These are phyloP conservation scores for Sciurus vulgaris DNA, from an alignment of 2,797 vertebrate species.

Conservation along the genomic window DNA sequence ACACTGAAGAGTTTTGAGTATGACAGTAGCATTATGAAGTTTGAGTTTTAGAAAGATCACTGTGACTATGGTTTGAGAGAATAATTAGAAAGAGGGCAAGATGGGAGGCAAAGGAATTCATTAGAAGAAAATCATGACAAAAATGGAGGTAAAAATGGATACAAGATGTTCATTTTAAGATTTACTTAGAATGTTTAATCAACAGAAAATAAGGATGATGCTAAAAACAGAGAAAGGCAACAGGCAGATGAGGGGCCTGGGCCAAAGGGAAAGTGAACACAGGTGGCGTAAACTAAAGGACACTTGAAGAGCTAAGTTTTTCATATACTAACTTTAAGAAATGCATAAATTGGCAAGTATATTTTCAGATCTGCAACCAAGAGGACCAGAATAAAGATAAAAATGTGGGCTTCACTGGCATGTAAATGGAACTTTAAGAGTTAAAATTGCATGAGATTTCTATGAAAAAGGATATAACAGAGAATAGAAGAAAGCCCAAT, in stretches of 20 bases:
- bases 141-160: background rate
- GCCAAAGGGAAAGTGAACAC: background rate
- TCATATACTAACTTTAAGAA: background rate
- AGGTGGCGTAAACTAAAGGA: background rate
- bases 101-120: background rate
- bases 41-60: background rate
- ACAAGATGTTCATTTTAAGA: background rate
- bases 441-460: background rate
- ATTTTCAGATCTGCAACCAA: background rate
- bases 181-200: background rate
- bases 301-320: background rate
- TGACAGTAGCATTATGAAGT: background rate
- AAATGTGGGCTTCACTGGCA: background rate
- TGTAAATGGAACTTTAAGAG: background rate
- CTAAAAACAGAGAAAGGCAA: background rate
- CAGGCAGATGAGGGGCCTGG: background rate
- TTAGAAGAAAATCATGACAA: background rate
- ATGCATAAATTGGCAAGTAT: background rate
- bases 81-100: background rate
- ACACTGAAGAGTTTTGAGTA: background rate
- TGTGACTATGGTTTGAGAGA: background rate
- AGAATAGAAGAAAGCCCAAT: background rate
- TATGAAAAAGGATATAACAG: background rate
- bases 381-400: background rate
- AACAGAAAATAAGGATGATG: background rate